phyloP scores from a whole-genome alignment of 2,113 vertebrate genomes.

The Crypturellus undulatus region DNA sequence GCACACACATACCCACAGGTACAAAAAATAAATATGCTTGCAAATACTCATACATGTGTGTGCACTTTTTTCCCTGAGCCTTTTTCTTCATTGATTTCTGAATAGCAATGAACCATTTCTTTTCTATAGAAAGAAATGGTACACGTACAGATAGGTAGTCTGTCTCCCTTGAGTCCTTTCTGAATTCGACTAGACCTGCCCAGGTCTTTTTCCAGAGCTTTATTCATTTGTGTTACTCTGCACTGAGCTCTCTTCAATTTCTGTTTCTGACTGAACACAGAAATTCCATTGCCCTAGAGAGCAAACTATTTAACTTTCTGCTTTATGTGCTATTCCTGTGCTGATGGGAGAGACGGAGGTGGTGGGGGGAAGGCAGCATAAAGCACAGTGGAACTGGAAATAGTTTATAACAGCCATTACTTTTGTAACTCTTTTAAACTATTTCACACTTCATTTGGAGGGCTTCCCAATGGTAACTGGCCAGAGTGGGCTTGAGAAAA shows the following conservation, averaged over 20 bases:
- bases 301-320: constrained; percentile 26
- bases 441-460: constrained; percentile 61
- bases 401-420: constrained; percentile 33
- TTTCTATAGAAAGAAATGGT: neutral
- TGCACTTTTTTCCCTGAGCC: neutral
- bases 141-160: neutral
- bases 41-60: neutral
- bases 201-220: neutral
- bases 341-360: neutral
- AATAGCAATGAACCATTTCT: neutral
- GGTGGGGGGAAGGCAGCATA: rapidly evolving
- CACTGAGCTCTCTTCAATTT: neutral
- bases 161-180: neutral
- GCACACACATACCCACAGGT: neutral
- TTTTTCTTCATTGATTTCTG: neutral
- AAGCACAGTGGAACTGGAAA: constrained; percentile 32
- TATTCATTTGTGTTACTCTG: neutral
- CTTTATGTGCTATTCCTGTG: constrained; percentile 14
- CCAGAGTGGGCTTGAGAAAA: constrained; percentile 22
- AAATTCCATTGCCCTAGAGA: neutral
- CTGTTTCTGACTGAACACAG: neutral
- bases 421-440: constrained; percentile 46
- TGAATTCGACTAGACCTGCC: neutral
- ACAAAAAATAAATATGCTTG: neutral
- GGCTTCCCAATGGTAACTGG: neutral